Evolutionary conservation across 2,797 vertebrate genomes (phyloP), one percentile per base, ranked within the genome.

Genomic region (Sebastolobus alascanus): DNA sequence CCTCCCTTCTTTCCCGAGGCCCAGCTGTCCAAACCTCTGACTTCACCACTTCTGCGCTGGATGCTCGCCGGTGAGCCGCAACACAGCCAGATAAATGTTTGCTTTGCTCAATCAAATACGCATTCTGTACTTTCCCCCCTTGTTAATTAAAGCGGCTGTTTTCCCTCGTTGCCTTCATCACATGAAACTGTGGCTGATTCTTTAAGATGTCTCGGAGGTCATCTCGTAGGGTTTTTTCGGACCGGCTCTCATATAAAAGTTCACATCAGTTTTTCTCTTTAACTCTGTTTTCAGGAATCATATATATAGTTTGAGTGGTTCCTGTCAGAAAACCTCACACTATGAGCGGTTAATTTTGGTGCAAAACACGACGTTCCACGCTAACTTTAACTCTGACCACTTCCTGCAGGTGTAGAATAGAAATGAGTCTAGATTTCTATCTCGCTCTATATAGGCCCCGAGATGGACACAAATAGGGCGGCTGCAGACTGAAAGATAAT

Each of bases 11-110:
- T 43, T 40, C 43, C 27, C 7, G 25, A 66, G 65, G 52, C n/a
- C 82, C 89, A 94, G 93, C 93, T 94, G 90, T 94, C 90, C 83
- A 94, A 94, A 93, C 88, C 69, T 90, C 76, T 92, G 91, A 92
- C 83, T 85, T 89, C 92, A 91, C 54, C 78, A 56, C 64, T 69
- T 71, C 12, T 55, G 69, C 4, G 6, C 70, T 76, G 40, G 60
- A 43, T 37, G 14, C 56, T 86, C 31, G 0, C 16, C 61, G 12
- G 1, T 63, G 65, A 73, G 70, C 38, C 1, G 11, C 68, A 71
- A 59, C 76, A 79, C 37, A 83, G n/a, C 61, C 46, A 60, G 37
- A 81, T 60, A 72, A 80, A 88, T 78, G 69, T 90, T 90, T 87
- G 50, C 67, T 87, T 82, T 74, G 60, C 52, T 73, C 73, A 18